Conservation (phyloP, 2,888 invertebrate genomes). For the Biston betularia region DNA sequence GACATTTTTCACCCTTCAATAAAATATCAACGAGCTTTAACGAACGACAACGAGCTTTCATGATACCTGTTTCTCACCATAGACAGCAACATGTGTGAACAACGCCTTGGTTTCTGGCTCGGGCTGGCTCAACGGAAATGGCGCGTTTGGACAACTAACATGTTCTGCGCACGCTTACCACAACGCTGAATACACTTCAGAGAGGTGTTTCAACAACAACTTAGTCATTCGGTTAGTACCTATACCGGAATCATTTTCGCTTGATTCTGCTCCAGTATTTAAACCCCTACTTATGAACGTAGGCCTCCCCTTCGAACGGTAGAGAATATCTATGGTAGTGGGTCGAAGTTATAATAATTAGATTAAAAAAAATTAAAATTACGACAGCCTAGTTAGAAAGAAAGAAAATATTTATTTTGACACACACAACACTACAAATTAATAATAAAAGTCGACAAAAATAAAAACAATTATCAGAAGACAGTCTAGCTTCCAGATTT, state of each 20-base stretch:
- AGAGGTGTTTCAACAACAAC: constrained; percentile 74
- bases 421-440: no score
- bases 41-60: not conserved
- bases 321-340: no score
- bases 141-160: constrained; percentile 70
- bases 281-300: no score
- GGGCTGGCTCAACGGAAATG: constrained; percentile 68
- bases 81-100: constrained; percentile 72
- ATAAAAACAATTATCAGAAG: no score
- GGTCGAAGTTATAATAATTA: no score
- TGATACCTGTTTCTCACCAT: constrained; percentile 2
- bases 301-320: no score
- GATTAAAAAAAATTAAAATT: no score
- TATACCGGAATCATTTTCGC: not conserved
- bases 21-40: not conserved
- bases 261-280: no score
- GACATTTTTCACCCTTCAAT: not conserved
- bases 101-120: constrained; percentile 62
- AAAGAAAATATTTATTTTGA: no score
- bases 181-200: constrained; percentile 69
- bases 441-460: no score
- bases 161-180: constrained; percentile 72
- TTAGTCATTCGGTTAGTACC: constrained; percentile 69
- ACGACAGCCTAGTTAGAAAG: no score
- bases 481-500: no score